Conservation (phyloP, 2,797 vertebrate genomes). For the Todus mexicanus region DNA sequence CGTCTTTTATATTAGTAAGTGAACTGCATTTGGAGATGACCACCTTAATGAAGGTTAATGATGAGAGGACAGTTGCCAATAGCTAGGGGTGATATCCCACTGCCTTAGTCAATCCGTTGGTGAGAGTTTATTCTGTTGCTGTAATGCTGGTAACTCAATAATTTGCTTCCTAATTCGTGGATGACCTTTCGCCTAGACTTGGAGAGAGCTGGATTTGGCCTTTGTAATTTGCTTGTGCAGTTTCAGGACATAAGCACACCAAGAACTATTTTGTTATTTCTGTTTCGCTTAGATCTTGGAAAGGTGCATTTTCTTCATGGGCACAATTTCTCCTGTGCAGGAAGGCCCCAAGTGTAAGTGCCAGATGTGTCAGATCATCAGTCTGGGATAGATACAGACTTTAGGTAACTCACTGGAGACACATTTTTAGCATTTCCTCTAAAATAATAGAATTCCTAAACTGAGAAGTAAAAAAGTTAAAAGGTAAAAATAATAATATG, state of each 20-base stretch:
- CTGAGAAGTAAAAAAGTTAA: neutral
- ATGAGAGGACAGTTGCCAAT: neutral
- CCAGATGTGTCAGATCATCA: neutral
- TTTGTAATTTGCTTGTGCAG: neutral
- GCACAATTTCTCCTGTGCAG: neutral
- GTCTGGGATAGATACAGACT: neutral
- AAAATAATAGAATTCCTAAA: neutral
- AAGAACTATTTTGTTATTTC: neutral
- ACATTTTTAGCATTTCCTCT: neutral
- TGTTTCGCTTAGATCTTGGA: neutral
- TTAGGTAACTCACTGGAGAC: neutral
- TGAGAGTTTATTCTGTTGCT: neutral
- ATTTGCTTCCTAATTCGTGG: neutral
- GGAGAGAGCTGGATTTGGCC: neutral
- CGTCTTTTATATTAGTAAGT: neutral
- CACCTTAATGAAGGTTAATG: neutral
- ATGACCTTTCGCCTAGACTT: conserved; percentile 17
- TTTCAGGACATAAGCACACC: neutral
- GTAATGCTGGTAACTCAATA: neutral
- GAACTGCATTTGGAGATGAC: neutral
- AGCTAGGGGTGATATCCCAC: neutral
- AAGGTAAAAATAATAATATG: neutral
- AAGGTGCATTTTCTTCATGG: neutral
- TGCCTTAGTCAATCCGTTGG: neutral
- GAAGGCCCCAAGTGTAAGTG: neutral